phyloP scores from a whole-genome alignment of 1,140 invertebrate genomes.

The Caenorhabditis remanei region DNA sequence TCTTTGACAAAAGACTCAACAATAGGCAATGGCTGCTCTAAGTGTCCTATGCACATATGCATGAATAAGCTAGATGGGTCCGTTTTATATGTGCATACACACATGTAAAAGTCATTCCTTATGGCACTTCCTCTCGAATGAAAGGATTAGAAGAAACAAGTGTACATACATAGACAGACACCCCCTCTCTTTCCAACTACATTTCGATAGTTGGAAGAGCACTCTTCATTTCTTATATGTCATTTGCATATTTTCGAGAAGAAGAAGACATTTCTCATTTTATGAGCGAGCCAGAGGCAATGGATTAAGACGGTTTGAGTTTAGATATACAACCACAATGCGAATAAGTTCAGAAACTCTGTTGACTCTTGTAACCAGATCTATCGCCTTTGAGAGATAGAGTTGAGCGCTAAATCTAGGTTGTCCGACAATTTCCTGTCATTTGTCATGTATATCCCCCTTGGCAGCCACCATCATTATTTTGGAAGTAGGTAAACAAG shows the following conservation, averaged over 20 bases:
- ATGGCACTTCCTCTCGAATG: conserved; percentile 36
- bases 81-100: conserved; percentile 28
- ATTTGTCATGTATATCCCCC: conserved; percentile 29
- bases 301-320: background rate
- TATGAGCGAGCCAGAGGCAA: background rate
- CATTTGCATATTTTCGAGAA: conserved; percentile 5
- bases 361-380: too few relatives aligned
- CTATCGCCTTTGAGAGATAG: background rate
- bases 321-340: background rate
- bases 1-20: background rate
- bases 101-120: conserved; percentile 26
- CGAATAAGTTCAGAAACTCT: too few relatives aligned
- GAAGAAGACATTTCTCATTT: background rate
- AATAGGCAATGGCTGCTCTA: background rate
- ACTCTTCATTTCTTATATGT: background rate
- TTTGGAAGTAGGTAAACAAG: conserved; percentile 34
- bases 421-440: conserved; percentile 19
- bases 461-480: conserved; percentile 17
- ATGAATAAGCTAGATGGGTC: conserved; percentile 32
- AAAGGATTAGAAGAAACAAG: conserved; percentile 42
- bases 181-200: background rate
- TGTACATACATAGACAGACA: background rate
- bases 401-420: background rate
- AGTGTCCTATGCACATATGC: conserved; percentile 30
- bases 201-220: background rate